Conservation (phyloP, 1,140 invertebrate genomes). For the Ips typographus region DNA sequence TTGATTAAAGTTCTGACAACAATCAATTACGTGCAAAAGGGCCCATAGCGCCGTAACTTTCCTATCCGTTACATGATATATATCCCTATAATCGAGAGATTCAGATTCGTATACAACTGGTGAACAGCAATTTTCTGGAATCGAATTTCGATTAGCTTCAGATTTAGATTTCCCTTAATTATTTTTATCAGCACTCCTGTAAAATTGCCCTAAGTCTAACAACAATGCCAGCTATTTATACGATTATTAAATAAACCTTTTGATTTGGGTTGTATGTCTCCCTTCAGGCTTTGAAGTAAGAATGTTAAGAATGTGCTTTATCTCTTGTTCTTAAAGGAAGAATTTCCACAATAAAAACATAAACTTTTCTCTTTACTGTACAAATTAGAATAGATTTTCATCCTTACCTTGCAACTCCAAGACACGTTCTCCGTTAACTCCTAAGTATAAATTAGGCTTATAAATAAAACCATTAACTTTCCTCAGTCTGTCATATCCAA, state of each 20-base stretch:
- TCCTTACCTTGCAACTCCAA: constrained; percentile 64
- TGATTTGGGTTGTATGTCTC: no score
- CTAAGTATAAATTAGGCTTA: constrained; percentile 64
- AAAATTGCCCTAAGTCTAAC: no score
- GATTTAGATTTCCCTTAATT: no score
- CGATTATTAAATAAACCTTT: no score
- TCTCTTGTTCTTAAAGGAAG: no score
- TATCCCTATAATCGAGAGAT: constrained; percentile 10
- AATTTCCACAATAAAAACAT: neutral
- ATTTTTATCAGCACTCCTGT: no score
- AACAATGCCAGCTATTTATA: no score
- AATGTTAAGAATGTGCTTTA: neutral
- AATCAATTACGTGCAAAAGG: constrained; percentile 34
- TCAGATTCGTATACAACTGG: neutral
- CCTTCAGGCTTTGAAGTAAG: neutral
- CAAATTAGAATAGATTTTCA: constrained; percentile 22
- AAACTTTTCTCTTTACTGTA: neutral
- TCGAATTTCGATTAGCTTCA: no score
- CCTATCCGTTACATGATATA: constrained; percentile 31
- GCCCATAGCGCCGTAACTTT: constrained; percentile 27
- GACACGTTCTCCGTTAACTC: constrained; percentile 66
- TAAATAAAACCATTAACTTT: constrained; percentile 64
- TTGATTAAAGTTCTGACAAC: constrained; percentile 36
- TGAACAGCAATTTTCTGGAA: no score
- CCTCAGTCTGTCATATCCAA: constrained; percentile 55